Conservation (phyloP, 2,888 invertebrate species). For the Hypselothyrea guttata region DNA sequence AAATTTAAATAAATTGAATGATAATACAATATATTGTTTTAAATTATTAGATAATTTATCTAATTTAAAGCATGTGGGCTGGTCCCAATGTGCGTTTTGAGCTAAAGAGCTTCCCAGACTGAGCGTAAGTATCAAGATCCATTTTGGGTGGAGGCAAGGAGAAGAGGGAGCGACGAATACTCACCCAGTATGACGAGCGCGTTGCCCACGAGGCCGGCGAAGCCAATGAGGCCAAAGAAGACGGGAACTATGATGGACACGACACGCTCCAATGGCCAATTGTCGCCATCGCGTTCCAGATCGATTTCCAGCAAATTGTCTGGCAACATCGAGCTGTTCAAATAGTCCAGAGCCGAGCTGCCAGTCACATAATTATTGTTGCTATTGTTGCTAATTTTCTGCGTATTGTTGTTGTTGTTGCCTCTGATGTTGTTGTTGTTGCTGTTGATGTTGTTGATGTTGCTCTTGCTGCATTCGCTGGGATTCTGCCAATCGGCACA, state of each 20-base stretch:
- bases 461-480: slow-evolving; percentile 51
- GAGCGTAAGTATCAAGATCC: no score
- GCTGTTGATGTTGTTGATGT: slow-evolving; percentile 23
- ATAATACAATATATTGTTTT: no score
- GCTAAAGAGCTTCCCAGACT: no score
- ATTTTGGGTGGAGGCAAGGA: no score
- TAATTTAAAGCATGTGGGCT: no score
- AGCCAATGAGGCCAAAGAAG: slow-evolving; percentile 92
- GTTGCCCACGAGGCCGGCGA: slow-evolving; percentile 95
- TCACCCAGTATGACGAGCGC: slow-evolving; percentile 89
- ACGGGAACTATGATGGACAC: slow-evolving; percentile 89
- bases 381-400: slow-evolving; percentile 19
- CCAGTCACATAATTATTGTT: slow-evolving; percentile 18
- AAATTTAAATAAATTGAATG: no score
- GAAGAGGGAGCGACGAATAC: not conserved
- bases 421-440: slow-evolving; percentile 26
- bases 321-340: slow-evolving; percentile 48
- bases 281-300: slow-evolving; percentile 82
- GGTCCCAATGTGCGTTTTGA: not conserved
- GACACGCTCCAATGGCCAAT: slow-evolving; percentile 85
- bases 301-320: slow-evolving; percentile 79
- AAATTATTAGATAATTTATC: no score
- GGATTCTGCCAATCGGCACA: slow-evolving; percentile 60
- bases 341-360: slow-evolving; percentile 25
- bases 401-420: slow-evolving; percentile 12